Conservation (phyloP, 2,888 invertebrate species). For the Drosophila ustulata region DNA sequence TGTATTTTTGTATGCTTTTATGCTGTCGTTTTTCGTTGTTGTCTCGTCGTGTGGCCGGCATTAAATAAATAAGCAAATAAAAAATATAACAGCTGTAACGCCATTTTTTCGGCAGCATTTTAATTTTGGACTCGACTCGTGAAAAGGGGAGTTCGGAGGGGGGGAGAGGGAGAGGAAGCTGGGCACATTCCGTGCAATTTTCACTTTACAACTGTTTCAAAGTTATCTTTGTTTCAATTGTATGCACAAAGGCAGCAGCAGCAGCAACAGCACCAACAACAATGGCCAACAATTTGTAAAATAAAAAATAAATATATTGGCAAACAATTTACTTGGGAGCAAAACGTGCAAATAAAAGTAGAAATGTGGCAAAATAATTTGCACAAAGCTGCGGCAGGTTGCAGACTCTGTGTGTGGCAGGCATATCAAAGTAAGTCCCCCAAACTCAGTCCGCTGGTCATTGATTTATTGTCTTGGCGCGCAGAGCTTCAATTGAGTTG, state of each 20-base stretch:
- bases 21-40: constrained; percentile 42
- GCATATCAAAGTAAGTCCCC: constrained; percentile 74
- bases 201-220: constrained; percentile 81
- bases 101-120: constrained; percentile 55
- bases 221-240: constrained; percentile 80
- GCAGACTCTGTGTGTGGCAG: constrained; percentile 17
- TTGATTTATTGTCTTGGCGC: constrained; percentile 78
- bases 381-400: constrained; percentile 81
- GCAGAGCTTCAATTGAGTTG: constrained; percentile 49
- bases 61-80: constrained; percentile 77
- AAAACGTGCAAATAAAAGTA: constrained; percentile 56
- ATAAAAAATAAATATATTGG: constrained; percentile 72
- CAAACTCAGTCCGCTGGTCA: constrained; percentile 43
- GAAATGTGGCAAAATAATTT: constrained; percentile 79
- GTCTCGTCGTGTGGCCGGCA: constrained; percentile 68
- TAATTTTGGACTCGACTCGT: constrained; percentile 22
- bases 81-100: constrained; percentile 47
- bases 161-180: neutral
- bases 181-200: constrained; percentile 76
- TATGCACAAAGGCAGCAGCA: constrained; percentile 50
- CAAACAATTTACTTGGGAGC: constrained; percentile 80
- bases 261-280: constrained; percentile 10
- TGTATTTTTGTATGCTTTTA: constrained; percentile 39
- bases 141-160: neutral
- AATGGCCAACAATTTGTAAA: constrained; percentile 27